Evolutionary conservation across 1,140 invertebrate species (phyloP), one percentile per base, ranked within the genome.

Genomic region (Pseudomyrmex pallidus): DNA sequence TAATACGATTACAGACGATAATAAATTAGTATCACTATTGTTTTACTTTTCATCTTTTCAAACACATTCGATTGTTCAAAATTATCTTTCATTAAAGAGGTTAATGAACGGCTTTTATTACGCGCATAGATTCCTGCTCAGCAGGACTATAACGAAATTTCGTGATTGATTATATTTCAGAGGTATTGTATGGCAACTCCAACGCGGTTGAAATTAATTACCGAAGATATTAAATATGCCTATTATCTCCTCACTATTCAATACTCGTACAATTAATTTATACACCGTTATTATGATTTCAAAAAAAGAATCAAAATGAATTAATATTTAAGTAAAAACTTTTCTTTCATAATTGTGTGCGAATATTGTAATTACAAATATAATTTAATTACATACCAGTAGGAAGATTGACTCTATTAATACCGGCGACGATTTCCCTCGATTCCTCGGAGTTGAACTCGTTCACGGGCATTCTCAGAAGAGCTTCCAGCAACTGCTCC

Each of bases 401-500:
- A 0, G 93, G 89, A 5, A 94, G 76, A 70, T 87, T 88, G 9
- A 94, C 70, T 67, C 85, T 92, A 35, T 89, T 93, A n/a, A 94
- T 93, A 1, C 90, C 91, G 12, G 89, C 87, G 1, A 94, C 85
- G 0, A 93, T 90, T 54, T 92, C 91, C 9, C 85, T 89, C 0
- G 93, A 94, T 35, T 94, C 92, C 8, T 92, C 90, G 0, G 91
- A 87, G 0, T 90, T 91, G 52, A 94, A 94, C 54, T 94, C 90
- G 35, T 93, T 92, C 1, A 95, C 95, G 1, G 95, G 95, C 74
- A 95, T 94, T 67, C 94, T 95, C 82, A 97, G 95, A 7, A 97
- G 90, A 4, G 96, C 96, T 87, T 96, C 95, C 4, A 97, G 88
- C 35, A 97, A 91, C 94, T 74, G 96, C 95, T 87, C 96, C 95